phyloP scores from a whole-genome alignment of 2,113 vertebrate species.

The Passerina amoena region DNA sequence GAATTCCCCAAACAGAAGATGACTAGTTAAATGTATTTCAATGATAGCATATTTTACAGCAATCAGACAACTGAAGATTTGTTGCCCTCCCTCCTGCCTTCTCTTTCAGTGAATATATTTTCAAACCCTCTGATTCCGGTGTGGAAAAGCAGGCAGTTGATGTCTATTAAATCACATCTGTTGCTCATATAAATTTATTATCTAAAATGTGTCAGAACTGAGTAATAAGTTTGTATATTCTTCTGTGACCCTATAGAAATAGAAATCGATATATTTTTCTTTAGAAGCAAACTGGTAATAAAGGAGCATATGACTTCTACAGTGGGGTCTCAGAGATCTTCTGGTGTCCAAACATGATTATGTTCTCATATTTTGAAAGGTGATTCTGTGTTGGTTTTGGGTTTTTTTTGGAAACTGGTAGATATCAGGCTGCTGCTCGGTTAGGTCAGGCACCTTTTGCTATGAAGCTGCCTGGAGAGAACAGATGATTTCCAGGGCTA shows the following conservation, averaged over 20 bases:
- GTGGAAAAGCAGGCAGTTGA: constrained; percentile 14
- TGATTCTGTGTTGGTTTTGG: neutral
- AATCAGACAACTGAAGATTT: constrained; percentile 32
- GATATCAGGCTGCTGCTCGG: fast-evolving
- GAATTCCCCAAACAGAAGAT: constrained; percentile 69
- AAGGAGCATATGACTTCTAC: neutral
- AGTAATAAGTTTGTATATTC: neutral
- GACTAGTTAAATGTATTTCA: constrained; percentile 72
- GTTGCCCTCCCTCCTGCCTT: neutral
- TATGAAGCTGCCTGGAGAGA: neutral
- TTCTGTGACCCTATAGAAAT: neutral
- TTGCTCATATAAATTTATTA: neutral
- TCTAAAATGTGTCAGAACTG: neutral
- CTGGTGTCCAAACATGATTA: neutral
- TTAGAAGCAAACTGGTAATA: neutral
- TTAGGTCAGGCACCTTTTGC: neutral
- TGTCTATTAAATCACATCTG: constrained; percentile 23
- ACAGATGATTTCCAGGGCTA: neutral
- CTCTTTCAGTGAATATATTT: neutral
- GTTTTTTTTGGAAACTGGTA: neutral
- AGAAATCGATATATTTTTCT: neutral
- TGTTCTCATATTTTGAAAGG: neutral
- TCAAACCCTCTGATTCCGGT: neutral
- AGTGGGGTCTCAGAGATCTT: neutral
- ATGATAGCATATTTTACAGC: constrained; percentile 46